Evolutionary conservation across 92 coral and sea anemone genomes (phyloP).

Genomic region (Desmophyllum pertusum): DNA sequence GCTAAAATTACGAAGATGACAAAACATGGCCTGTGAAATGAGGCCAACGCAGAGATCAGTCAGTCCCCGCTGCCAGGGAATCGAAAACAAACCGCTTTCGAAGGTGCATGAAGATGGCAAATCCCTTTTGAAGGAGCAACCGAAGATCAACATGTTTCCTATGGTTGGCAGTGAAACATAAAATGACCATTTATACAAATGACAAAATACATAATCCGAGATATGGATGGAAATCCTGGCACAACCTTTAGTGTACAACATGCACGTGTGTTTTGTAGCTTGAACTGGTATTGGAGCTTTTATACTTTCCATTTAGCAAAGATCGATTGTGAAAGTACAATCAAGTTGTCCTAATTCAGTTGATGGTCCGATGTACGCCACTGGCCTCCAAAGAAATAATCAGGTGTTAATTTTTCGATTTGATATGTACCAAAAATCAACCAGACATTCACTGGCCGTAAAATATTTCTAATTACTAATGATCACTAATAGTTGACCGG

Average conservation of each 20-base stretch:
- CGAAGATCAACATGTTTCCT: conserved; percentile 17
- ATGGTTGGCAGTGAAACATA: neutral
- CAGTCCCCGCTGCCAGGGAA: conserved; percentile 6
- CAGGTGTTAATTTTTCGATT: too few relatives aligned
- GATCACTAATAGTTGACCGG: neutral
- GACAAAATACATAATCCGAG: neutral
- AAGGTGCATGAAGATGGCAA: conserved; percentile 9
- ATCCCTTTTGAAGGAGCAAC: conserved; percentile 10
- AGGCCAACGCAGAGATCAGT: conserved; percentile 33
- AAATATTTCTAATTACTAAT: neutral
- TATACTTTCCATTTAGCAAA: conserved; percentile 21
- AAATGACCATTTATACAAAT: neutral
- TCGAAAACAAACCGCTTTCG: conserved; percentile 22
- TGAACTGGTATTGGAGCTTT: neutral
- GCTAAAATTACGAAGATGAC: neutral
- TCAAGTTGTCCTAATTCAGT: neutral
- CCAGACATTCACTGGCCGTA: neutral
- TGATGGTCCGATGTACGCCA: neutral
- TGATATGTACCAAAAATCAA: neutral
- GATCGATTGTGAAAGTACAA: neutral
- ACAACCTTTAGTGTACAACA: neutral
- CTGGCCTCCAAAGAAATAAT: neutral
- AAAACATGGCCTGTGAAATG: conserved; percentile 1
- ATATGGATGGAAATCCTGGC: neutral
- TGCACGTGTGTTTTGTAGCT: too few relatives aligned